Evolutionary conservation across 2,797 vertebrate genomes (phyloP), one percentile per base, ranked within the genome.

Genomic region (Anas bahamensis): DNA sequence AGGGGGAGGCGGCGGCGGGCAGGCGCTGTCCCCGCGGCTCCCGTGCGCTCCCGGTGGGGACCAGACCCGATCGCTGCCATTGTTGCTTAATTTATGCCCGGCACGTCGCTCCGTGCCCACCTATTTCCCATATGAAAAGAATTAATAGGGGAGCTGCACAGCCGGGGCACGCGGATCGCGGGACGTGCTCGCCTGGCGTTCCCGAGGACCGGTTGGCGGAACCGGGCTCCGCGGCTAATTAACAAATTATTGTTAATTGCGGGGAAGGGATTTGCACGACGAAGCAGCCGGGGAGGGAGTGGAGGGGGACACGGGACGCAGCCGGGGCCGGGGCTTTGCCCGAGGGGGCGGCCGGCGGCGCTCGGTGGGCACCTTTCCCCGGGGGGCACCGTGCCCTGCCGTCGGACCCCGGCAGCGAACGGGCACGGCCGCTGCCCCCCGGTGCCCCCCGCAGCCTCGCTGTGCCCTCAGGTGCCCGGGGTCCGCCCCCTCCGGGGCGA

Each of bases 31-130:
- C 74, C 90, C 81, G 94, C 85, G 23, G 55, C 16, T 48, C 21
- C 46, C 46, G 17, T 80, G 61, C 55, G 76, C 59, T 94, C 19
- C 35, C 31, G 56, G 44, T 35, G 17, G 29, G 35, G 79, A 83
- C 86, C 69, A 78, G 91, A 93, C 82, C 9, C 71, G 59, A 72
- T 65, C 50, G 16, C 84, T 96, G 91, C 96, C 88, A 95, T 97
- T 97, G 96, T 97, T 93, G 75, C 90, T 97, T 96, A 95, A 96
- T 97, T 95, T 97, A 97, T 97, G 95, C 93, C 83, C 75, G 63
- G 93, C 96, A 89, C 96, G 95, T 96, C 96, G 82, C 80, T 92
- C 60, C 35, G 6, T 90, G 72, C 57, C 78, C 91, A 86, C 83
- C 75, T 96, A 82, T 95, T 92, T 91, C 93, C 75, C 64, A 7